Base-by-base conservation (phyloP, 2,888 invertebrate species). In the Aethes cnicana region DNA sequence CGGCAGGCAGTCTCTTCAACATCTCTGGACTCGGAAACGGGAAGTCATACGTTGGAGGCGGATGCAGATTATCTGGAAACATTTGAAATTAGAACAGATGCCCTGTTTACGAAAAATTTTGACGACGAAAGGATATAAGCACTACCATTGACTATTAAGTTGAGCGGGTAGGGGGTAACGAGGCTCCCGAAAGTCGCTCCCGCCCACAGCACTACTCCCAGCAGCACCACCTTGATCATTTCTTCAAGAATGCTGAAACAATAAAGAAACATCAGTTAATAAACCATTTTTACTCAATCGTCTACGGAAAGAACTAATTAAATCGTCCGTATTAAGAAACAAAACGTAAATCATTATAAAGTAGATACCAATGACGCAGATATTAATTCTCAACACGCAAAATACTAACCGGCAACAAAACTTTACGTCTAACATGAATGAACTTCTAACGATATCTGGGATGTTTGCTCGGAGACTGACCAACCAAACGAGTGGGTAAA, bases 231-330 rank as follows among this genome's bases (percentile, higher is more conserved):
- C 77, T 86, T 90, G 78, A 74, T 82, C 76, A 88, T 84, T 82
- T 90, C 90, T 70, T 90, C 90, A 64, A 89, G 71, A 70, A 90
- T 80, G 68, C 90, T 90, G 78, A 57, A 88, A 83, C 71, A 78
- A 80, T 62, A 56, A 18, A 44, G 48, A 57, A 20, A 35, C 48
- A 47, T 53, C 57, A 47, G 52, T 59, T 53, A 55, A 42, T 53
- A 46, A 48, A 48, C 30, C 41, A 18, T 7, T 3, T n/a, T n/a
- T 14, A 32, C 36, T 8, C 20, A 11, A 33, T 7, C 4, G 32
- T 36, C 57, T 65, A 62, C 58, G 55, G 44, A 52, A 66, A 70
- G 66, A 71, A 64, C 68, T 61, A 55, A 37, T 44, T 54, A 43
- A 67, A 67, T 71, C 65, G 11, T 20, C 12, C 36, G 28, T 28